phyloP scores from a whole-genome alignment of 2,113 vertebrate genomes.

The Microcebus ravelobensis region DNA sequence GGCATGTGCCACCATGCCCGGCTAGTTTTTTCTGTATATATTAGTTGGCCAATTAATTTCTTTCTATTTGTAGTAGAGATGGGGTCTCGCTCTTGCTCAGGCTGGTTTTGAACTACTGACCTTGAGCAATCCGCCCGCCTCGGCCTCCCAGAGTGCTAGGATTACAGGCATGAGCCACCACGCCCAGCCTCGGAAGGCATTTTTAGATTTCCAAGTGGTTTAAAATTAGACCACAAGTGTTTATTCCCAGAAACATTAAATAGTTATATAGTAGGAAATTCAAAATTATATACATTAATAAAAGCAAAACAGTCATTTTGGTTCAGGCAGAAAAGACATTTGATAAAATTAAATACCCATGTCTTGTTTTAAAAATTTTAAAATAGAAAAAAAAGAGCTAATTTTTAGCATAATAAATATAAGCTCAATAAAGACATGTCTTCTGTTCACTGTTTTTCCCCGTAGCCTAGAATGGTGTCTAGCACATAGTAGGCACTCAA shows the following conservation, averaged over 20 bases:
- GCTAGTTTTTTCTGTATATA: no score
- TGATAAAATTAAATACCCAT: not conserved
- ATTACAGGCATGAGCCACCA: no score
- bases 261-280: not conserved
- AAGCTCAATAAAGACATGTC: no score
- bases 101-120: no score
- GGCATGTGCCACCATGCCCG: no score
- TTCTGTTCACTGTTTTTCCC: not conserved
- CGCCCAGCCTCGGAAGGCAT: no score
- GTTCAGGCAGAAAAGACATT: not conserved
- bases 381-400: not conserved
- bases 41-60: no score
- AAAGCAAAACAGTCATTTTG: not conserved
- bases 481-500: not conserved
- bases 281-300: rapidly evolving
- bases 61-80: no score
- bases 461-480: not conserved
- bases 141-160: no score
- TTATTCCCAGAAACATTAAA: not conserved
- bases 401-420: not conserved
- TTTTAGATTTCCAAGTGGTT: not conserved
- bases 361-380: not conserved
- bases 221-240: not conserved
- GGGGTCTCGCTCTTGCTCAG: no score
- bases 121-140: no score